Base-by-base conservation (phyloP, 2,797 vertebrate species). In the Sebastes glaucus region DNA sequence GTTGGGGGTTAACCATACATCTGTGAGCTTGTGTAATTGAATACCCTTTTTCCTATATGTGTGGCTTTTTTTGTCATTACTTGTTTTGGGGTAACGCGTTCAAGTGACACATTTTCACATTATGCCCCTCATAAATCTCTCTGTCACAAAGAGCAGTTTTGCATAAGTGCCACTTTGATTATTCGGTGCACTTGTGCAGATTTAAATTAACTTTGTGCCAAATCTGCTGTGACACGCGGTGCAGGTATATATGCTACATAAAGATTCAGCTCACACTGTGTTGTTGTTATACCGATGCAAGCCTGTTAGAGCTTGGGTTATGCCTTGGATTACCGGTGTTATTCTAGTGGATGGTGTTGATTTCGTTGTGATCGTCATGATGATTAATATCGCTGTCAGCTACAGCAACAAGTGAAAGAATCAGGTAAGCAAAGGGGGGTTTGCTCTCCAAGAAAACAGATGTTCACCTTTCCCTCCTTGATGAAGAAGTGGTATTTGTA, bases 401-500 rank as follows among this genome's bases (percentile, higher is more conserved):
- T 30, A 13, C 23, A 33, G 64, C 64, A 77, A 55, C 35, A 64
- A 32, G 59, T 64, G 25, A 28, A 46, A 62, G 22, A 60, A 56
- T 23, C 25, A n/a, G 42, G 70, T 59, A 23, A 80, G 53, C 59
- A 38, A 60, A 49, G 25, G 28, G 38, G 60, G 23, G 11, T 18
- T 7, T 20, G 33, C 35, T 72, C 28, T 57, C 30, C 5, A 16
- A 63, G 33, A 42, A 75, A 68, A 75, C 46, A 59, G 13, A 64
- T 4, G 30, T 78, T 92, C 78, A 87, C 87, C 86, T 81, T 82
- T 33, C 62, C 77, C 55, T 85, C 74, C 67, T 82, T 56, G 53
- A 85, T 87, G 81, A 88, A 78, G 49, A 79, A 18, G 62, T 78
- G 78, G 53, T 68, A 78, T 88, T 89, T 92, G 79, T 85, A 88